Percentiles rank a stretch among this genome's conserved stretches.
phyloP scores from a whole-genome alignment of 2,888 invertebrate species.

The Drosophila setosimentum region DNA sequence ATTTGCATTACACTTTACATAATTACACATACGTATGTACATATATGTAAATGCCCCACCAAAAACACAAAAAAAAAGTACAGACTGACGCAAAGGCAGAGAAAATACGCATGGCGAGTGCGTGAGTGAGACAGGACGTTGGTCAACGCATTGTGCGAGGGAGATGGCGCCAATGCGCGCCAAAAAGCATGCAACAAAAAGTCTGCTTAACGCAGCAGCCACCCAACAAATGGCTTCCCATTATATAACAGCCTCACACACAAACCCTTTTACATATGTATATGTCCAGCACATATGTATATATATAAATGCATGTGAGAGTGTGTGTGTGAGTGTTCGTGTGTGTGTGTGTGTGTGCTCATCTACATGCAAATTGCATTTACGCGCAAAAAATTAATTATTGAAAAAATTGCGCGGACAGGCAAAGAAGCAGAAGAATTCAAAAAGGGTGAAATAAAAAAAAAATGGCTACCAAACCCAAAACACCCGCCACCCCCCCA shows the following conservation, averaged over 20 bases:
- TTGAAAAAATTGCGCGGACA: constrained; percentile 74
- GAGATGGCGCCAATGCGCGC: constrained; percentile 58
- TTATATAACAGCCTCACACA: constrained; percentile 40
- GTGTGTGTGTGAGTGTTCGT: constrained; percentile 22
- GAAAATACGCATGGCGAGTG: constrained; percentile 5
- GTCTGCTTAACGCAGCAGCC: constrained; percentile 36
- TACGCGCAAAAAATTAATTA: constrained; percentile 81
- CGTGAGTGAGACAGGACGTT: constrained; percentile 31
- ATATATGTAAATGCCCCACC: background rate
- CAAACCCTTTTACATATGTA: background rate
- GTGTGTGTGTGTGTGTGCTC: constrained; percentile 28
- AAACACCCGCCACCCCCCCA: background rate
- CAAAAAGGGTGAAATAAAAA: constrained; percentile 16
- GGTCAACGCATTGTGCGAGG: constrained; percentile 36
- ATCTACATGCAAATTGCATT: constrained; percentile 79
- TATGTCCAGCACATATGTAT: constrained; percentile 5
- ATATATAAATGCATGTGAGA: background rate
- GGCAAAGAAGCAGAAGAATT: constrained; percentile 19
- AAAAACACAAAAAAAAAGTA: constrained; percentile 36
- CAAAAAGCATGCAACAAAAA: constrained; percentile 62
- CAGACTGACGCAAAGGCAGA: constrained; percentile 48
- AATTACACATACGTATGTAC: constrained; percentile 19
- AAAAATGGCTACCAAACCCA: constrained; percentile 13
- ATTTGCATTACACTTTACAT: constrained; percentile 19
- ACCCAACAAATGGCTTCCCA: constrained; percentile 29